phyloP scores from a whole-genome alignment of 2,113 vertebrate genomes.

The Ageneiosus marmoratus region DNA sequence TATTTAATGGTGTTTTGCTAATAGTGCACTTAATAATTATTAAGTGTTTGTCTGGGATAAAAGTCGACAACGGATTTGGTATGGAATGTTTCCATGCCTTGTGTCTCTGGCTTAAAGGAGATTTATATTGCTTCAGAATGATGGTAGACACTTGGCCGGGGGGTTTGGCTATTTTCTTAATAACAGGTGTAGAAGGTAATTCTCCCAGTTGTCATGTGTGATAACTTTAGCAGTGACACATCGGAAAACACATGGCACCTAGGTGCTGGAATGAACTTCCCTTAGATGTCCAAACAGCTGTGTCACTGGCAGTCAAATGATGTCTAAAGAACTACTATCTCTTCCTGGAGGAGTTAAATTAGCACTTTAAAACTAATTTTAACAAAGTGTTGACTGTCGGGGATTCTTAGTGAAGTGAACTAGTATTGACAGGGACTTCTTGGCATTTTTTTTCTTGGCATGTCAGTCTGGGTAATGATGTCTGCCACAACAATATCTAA shows the following conservation, averaged over 20 bases:
- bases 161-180: neutral
- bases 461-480: too few relatives aligned
- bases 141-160: neutral
- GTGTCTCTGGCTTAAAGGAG: neutral
- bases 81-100: neutral
- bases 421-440: too few relatives aligned
- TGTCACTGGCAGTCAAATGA: too few relatives aligned
- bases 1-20: slow-evolving; percentile 8
- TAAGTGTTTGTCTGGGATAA: slow-evolving; percentile 12
- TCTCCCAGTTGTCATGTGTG: neutral
- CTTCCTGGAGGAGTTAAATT: too few relatives aligned
- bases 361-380: too few relatives aligned
- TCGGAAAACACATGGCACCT: neutral
- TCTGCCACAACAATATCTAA: neutral
- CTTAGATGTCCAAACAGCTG: too few relatives aligned
- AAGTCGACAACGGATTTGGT: neutral
- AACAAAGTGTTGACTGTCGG: too few relatives aligned
- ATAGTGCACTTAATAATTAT: neutral
- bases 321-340: too few relatives aligned
- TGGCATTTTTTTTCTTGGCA: too few relatives aligned
- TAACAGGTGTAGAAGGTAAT: neutral
- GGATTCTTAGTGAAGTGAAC: too few relatives aligned
- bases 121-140: neutral
- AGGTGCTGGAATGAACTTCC: too few relatives aligned
- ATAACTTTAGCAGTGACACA: neutral